phyloP scores from a whole-genome alignment of 2,797 vertebrate genomes.

The Denticeps clupeoides region DNA sequence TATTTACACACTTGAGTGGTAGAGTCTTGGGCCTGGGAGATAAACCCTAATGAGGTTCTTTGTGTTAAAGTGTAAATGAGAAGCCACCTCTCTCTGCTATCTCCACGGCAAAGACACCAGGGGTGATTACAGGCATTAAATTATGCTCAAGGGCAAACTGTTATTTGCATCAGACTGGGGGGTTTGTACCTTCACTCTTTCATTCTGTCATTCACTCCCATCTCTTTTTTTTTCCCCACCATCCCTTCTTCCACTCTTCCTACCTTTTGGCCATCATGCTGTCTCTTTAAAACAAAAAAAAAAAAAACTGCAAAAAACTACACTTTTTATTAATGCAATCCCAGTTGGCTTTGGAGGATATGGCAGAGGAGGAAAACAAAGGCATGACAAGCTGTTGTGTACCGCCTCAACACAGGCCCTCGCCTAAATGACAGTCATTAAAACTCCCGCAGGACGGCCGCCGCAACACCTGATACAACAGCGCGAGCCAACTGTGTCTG shows the following conservation, averaged over 20 bases:
- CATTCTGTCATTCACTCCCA: background rate
- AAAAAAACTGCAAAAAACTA: no score
- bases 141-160: constrained; percentile 99
- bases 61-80: constrained; percentile 95
- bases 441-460: constrained; percentile 73
- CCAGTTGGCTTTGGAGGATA: no score
- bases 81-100: constrained; percentile 57
- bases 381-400: constrained; percentile 66
- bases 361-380: constrained; percentile 66
- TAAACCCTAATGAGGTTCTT: constrained; percentile 98
- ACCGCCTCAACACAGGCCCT: constrained; percentile 73
- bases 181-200: background rate
- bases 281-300: background rate
- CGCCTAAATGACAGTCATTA: constrained; percentile 82
- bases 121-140: constrained; percentile 99
- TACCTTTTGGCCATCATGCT: no score
- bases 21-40: constrained; percentile 77
- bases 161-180: constrained; percentile 90
- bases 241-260: constrained; percentile 1
- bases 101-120: constrained; percentile 55
- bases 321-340: no score
- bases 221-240: background rate
- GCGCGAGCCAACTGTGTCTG: no score
- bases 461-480: constrained; percentile 67
- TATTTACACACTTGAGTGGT: constrained; percentile 75